These are phyloP conservation scores for Synanceia verrucosa DNA, from an alignment of 2,797 vertebrate species.

Conservation along the genomic window DNA sequence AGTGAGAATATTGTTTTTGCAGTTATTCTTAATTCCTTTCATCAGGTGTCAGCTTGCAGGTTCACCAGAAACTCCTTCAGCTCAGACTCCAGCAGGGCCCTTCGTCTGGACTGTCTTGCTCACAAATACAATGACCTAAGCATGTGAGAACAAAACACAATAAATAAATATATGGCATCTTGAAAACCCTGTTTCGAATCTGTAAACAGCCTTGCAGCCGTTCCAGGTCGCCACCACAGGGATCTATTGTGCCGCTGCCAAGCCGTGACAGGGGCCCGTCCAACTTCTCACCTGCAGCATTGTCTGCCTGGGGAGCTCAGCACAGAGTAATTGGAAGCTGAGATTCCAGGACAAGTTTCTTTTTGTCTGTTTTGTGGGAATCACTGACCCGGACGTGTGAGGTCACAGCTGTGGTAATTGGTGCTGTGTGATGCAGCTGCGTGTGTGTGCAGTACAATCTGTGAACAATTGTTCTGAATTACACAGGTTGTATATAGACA, in stretches of 20 bases:
- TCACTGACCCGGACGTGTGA: slow-evolving; percentile 79
- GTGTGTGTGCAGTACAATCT: slow-evolving; percentile 28
- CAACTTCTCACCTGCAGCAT: slow-evolving; percentile 82
- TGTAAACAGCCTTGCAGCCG: slow-evolving; percentile 19
- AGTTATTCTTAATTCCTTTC: too few relatives aligned
- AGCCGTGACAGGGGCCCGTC: slow-evolving; percentile 55
- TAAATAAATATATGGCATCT: not conserved
- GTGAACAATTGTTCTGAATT: slow-evolving; percentile 12
- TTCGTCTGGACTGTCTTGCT: not conserved
- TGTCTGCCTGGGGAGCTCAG: slow-evolving; percentile 59
- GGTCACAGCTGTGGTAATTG: slow-evolving; percentile 77
- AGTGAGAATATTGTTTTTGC: too few relatives aligned
- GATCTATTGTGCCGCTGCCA: slow-evolving; percentile 70
- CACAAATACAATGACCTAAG: not conserved
- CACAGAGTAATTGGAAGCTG: slow-evolving; percentile 74
- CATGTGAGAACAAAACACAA: not conserved
- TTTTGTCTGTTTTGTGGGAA: slow-evolving; percentile 74
- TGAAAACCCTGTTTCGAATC: not conserved
- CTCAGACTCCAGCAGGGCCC: too few relatives aligned
- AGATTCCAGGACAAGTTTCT: slow-evolving; percentile 74
- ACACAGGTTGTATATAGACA: slow-evolving; percentile 5
- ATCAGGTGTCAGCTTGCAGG: too few relatives aligned
- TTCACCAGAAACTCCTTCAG: too few relatives aligned
- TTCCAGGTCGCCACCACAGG: slow-evolving; percentile 60
- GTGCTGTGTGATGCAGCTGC: slow-evolving; percentile 71